Evolutionary conservation across 2,797 vertebrate genomes (phyloP).

Genomic region (Erethizon dorsatum): DNA sequence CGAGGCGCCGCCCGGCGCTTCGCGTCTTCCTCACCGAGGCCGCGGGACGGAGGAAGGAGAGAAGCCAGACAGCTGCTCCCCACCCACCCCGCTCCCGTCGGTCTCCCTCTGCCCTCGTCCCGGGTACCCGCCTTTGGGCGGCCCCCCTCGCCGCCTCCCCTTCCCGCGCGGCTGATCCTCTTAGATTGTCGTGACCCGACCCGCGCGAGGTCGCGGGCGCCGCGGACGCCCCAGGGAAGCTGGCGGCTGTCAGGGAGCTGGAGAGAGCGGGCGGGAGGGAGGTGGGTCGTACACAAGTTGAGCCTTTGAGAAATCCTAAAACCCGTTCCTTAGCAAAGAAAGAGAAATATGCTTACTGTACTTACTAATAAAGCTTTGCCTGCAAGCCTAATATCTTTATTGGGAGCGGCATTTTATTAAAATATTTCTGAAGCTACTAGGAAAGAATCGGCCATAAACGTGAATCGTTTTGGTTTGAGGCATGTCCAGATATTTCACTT

Average conservation of each 20-base stretch:
- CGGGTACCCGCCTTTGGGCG: too few species aligned
- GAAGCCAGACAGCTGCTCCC: neutral
- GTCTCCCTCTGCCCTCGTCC: neutral
- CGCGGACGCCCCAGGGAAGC: neutral
- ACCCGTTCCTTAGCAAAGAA: neutral
- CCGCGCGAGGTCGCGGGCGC: neutral
- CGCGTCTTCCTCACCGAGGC: neutral
- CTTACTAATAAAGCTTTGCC: neutral
- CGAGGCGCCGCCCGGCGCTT: neutral
- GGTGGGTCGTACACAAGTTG: neutral
- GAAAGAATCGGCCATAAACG: neutral
- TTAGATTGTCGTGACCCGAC: too few species aligned
- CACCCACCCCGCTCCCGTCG: neutral
- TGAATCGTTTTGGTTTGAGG: neutral
- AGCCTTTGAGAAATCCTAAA: neutral
- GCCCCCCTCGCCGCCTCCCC: too few species aligned
- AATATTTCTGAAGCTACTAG: neutral
- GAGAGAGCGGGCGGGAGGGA: too few species aligned
- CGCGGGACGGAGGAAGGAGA: neutral
- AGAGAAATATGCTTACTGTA: neutral
- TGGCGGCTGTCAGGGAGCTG: neutral
- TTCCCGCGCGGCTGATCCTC: too few species aligned
- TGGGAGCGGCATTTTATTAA: neutral
- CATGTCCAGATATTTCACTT: neutral
- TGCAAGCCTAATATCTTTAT: neutral